Base-by-base conservation (phyloP, 1,140 invertebrate species). In the Trachymyrmex septentrionalis region DNA sequence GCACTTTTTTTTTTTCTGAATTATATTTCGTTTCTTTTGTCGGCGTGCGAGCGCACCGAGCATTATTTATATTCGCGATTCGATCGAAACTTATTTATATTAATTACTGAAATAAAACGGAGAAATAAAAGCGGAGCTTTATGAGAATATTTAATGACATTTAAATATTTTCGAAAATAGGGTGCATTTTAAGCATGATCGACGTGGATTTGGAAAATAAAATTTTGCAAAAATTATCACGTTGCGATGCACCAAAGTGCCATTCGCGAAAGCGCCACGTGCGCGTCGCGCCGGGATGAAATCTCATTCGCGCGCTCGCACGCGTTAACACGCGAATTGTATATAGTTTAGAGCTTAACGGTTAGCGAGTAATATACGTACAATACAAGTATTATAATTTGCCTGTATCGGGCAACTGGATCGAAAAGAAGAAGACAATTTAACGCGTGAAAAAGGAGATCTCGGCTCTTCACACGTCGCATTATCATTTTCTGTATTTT, bases 201-300 rank as follows among this genome's bases (percentile, higher is more conserved):
- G 44, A 24, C 2, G 6, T 38, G n/a, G 44, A 38, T 81, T 16
- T 64, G 10, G 5, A 50, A 30, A 16, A 63, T 57, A n/a, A 48
- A 64, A 53, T n/a, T 59, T 48, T 0, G 3, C 1, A 48, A 48
- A 12, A 67, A 34, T 19, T 55, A 4, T 69, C 48, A n/a, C 21
- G 9, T 30, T 57, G 53, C 78, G 21, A 81, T 61, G 92, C 92
- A 92, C 90, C 92, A 91, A 93, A 93, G 92, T 93, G 91, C 89
- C 91, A 92, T 93, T 90, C 57, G 38, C 87, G 34, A 89, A 86
- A 30, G 44, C 67, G 82, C 24, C 67, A 67, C 27, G 57, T 57
- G 57, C 14, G 44, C 81, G 48, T 38, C 59, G 59, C 48, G 64
- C 14, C 59, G 55, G 27, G n/a, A 16, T 66, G 5, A 21, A 84